Base-by-base conservation (phyloP, 2,888 invertebrate genomes). In the Ceramica pisi region DNA sequence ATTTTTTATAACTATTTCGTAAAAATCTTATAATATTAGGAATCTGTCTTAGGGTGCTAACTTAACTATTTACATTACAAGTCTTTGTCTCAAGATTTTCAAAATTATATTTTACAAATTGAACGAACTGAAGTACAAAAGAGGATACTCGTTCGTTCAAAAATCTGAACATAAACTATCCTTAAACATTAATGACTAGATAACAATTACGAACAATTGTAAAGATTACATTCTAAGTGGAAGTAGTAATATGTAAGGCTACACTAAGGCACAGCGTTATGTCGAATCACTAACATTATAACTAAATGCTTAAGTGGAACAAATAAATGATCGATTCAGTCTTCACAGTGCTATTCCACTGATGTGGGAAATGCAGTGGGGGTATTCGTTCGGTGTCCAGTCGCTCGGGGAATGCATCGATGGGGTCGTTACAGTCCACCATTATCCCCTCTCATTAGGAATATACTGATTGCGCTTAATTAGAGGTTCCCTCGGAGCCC, bases 401-500 rank as follows among this genome's bases (percentile, higher is more conserved):
- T 92, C 91, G 86, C 86, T 89, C 90, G 86, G 87, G 93, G 95
- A 95, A 95, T 95, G 95, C 94, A 91, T 95, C 94, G 94, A 94
- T 94, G 93, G 91, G 93, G 88, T 94, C 94, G 93, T 94, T 94
- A 93, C 92, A 93, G 93, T 92, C 95, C 92, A 94, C 94, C 92
- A 95, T 95, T 95, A 96, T 94, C 94, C 93, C 92, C 95, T 92
- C 94, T 95, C 96, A 95, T 96, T 96, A 96, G 95, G 95, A 95
- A 95, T 96, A 96, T 93, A 95, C 95, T 96, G 96, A 96, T 96
- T 96, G 94, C 94, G 94, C 92, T 95, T 96, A 96, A 96, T 96
- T 96, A 94, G 92, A 93, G 94, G 94, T 92, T 93, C 94, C 90
- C 94, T 91, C 90, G 87, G 90, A 92, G 92, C 92, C 90, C 92